Evolutionary conservation across 2,797 vertebrate genomes (phyloP), one percentile per base, ranked within the genome.

Genomic region (Catharus ustulatus): DNA sequence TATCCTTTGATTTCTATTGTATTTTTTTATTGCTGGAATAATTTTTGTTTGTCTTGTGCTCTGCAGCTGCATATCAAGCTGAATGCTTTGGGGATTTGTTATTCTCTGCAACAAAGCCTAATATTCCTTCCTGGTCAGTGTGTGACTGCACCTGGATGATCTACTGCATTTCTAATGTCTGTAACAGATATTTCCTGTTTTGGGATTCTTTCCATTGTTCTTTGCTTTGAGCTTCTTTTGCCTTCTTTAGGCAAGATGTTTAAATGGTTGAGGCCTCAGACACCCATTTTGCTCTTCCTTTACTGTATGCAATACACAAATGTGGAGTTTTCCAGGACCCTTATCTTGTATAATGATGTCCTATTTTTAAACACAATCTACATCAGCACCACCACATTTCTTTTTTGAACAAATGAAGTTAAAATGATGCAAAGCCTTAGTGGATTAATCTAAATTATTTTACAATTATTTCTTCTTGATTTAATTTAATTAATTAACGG

Each of bases 121-220:
- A 92, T 93, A 87, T 14, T 67, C 94, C 91, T 97, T 98, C 94
- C 96, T 96, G 73, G 90, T 97, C 94, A 94, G 88, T 96, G 89
- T 95, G 63, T 80, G 80, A 46, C 83, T 62, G 67, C 97, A 97
- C 97, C 97, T 98, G 97, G 94, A 68, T 85, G 73, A 92, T 97
- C 94, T 92, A 64, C 34, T 91, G 55, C 46, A 64, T 84, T 84
- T 95, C 84, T 94, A 95, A 97, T 78, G 95, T 54, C 86, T 92
- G 46, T 69, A 93, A 90, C 97, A 98, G 97, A 96, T 67, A 93
- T 94, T 97, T 98, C 97, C 97, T 98, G 97, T 97, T 97, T 97
- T 96, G 91, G 67, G 66, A 93, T 84, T 81, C 51, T 93, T 85
- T 34, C 95, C 68, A 92, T 97, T 96, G 97, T 96, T 97, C 89